These are phyloP conservation scores for Hyperopisus bebe DNA, from an alignment of 2,113 vertebrate genomes.

Conservation along the genomic window DNA sequence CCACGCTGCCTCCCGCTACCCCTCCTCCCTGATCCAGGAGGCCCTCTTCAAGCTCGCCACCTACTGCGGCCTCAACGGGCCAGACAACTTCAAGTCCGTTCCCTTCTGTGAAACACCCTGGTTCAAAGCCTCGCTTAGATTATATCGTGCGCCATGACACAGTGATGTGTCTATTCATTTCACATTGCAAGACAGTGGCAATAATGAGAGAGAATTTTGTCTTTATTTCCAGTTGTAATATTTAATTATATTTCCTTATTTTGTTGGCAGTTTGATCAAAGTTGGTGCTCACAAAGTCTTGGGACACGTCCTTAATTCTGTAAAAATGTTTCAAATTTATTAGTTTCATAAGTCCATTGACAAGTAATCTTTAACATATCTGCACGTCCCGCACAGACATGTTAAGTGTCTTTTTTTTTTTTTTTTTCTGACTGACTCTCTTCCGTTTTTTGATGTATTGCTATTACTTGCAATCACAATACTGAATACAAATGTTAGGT, in stretches of 20 bases:
- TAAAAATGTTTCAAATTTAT: neutral
- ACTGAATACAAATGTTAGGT: neutral
- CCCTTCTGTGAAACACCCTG: neutral
- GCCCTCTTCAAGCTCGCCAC: slow-evolving; percentile 82
- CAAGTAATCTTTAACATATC: neutral
- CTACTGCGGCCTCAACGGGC: slow-evolving; percentile 79
- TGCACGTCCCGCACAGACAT: neutral
- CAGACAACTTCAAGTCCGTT: slow-evolving; percentile 80
- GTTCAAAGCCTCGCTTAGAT: neutral
- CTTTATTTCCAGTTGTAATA: neutral
- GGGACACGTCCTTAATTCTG: neutral
- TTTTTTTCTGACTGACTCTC: no score
- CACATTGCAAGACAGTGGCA: neutral
- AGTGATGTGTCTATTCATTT: neutral
- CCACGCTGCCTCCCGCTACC: slow-evolving; percentile 61
- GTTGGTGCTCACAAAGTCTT: neutral
- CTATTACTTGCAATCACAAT: neutral
- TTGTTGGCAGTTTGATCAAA: neutral
- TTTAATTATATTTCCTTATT: neutral
- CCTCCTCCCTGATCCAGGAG: slow-evolving; percentile 66
- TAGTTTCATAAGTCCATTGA: neutral
- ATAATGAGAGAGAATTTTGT: neutral
- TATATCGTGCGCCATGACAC: neutral
- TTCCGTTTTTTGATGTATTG: neutral
- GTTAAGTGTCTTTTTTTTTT: neutral